Evolutionary conservation across 2,797 vertebrate genomes (phyloP).

Genomic region (Dendrocincla tyrannina): DNA sequence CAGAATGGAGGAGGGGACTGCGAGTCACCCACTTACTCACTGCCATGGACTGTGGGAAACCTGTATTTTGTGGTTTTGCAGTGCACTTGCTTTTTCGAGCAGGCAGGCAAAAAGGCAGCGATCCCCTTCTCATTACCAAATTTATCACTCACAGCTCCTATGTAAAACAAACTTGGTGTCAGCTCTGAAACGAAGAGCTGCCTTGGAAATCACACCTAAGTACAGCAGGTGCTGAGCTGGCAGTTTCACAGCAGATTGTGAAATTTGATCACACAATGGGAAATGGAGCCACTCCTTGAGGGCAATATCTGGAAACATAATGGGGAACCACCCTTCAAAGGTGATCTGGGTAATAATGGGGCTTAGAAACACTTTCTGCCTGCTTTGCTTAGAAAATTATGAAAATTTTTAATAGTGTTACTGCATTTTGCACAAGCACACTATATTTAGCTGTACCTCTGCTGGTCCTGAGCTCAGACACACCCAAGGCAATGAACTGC

Average conservation of each 20-base stretch:
- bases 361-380: conserved; percentile 62
- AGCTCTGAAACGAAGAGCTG: neutral
- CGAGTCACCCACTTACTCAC: conserved; percentile 49
- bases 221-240: conserved; percentile 57
- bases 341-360: conserved; percentile 62
- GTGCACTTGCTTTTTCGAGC: neutral
- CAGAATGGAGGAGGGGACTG: conserved; percentile 21
- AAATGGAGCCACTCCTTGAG: conserved; percentile 65
- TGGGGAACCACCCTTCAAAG: conserved; percentile 56
- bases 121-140: neutral
- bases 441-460: conserved; percentile 45
- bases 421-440: conserved; percentile 39
- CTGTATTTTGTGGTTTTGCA: conserved; percentile 23
- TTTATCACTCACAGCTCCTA: neutral
- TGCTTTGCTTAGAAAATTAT: conserved; percentile 69
- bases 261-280: conserved; percentile 62
- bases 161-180: neutral
- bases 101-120: neutral
- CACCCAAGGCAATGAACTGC: conserved; percentile 28
- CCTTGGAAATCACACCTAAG: neutral
- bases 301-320: conserved; percentile 65
- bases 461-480: neutral
- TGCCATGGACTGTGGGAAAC: conserved; percentile 30
- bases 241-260: conserved; percentile 64
- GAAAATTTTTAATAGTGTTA: conserved; percentile 46